Base-by-base conservation (phyloP, 92 coral and sea anemone species). In the Paramuricea clavata region DNA sequence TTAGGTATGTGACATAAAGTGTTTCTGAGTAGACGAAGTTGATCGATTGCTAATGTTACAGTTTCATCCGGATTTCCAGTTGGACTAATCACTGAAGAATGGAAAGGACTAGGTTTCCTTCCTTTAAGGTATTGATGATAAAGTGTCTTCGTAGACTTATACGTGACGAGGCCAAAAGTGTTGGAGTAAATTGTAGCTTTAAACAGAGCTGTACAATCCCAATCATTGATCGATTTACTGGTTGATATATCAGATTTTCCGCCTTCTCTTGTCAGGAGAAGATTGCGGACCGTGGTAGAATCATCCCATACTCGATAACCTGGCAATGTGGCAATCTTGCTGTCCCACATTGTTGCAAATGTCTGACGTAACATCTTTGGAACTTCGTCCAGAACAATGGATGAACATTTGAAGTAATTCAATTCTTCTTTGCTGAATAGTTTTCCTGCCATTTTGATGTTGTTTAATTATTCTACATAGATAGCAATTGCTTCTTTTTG, bases 231-330 rank as follows among this genome's bases (percentile, higher is more conserved):
- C 12, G 79, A 73, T 33, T 73, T 73, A 16, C 12, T 57, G 13
- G 74, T 74, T 30, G 88, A 74, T 71, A 85, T 76, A 30, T 74
- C 54, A 36, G 82, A 54, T 57, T 67, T 67, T 17, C 88, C 88
- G 17, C 88, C 83, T 28, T 85, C 88, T 12, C 42, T 21, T 32
- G 32, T 2, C 0, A 49, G 69, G 56, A 84, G 67, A 72, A 87
- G 21, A 33, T 85, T 91, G 26, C 93, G 68, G 21, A 87, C 93
- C 0, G 65, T 86, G 41, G 31, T 1, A 15, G 91, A 91, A 70
- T 91, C 93, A 72, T 91, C 93, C 91, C 93, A 91, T 0, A 50
- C 89, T 62, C 77, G 89, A 2, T 15, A 33, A 19, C 89, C 87
- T 7, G 89, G 89, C 26, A 35, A 70, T 36, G 39, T 4, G 26